Evolutionary conservation across 2,113 vertebrate genomes (phyloP).

Genomic region (Albula glossodonta): DNA sequence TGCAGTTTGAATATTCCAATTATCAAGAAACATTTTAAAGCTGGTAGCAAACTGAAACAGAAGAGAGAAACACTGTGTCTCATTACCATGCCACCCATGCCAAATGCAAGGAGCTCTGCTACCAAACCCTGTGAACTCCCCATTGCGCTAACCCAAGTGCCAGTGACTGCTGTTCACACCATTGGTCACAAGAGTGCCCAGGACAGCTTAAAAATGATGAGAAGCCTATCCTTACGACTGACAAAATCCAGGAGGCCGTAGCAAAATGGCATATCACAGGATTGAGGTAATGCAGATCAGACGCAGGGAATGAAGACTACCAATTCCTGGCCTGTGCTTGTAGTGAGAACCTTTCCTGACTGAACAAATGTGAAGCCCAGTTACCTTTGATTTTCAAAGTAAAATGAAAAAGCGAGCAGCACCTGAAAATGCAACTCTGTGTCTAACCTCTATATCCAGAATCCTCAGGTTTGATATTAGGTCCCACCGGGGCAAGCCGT

Average conservation of each 20-base stretch:
- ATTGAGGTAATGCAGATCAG: too few species aligned
- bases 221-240: neutral
- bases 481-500: slow-evolving; percentile 84
- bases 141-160: too few species aligned
- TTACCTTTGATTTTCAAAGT: neutral
- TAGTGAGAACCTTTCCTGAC: neutral
- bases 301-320: too few species aligned
- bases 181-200: neutral
- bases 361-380: neutral
- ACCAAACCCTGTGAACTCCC: neutral
- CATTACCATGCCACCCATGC: neutral
- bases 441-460: slow-evolving; percentile 84
- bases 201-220: neutral
- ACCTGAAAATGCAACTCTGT: neutral
- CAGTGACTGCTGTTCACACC: neutral
- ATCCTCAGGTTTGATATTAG: slow-evolving; percentile 91
- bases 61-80: slow-evolving; percentile 34
- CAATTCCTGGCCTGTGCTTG: neutral
- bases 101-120: neutral
- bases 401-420: neutral
- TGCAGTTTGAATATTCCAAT: slow-evolving; percentile 96
- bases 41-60: slow-evolving; percentile 87
- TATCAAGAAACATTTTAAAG: slow-evolving; percentile 96
- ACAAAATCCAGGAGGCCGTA: neutral
- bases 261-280: neutral